phyloP scores from a whole-genome alignment of 1,140 invertebrate species.

The Dinoponera quadriceps region DNA sequence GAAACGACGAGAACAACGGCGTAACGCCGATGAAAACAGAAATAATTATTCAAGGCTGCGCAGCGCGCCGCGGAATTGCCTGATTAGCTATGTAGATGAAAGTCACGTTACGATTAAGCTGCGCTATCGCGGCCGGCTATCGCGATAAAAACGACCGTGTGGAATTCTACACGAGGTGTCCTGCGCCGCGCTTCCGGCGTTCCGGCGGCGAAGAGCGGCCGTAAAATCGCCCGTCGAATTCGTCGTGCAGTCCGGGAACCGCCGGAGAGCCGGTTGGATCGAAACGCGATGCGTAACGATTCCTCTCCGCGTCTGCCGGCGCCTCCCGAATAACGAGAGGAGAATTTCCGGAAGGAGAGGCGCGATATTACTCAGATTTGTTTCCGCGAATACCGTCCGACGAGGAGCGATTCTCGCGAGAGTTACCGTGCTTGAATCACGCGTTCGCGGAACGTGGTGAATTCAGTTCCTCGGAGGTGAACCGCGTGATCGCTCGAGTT shows the following conservation, averaged over 20 bases:
- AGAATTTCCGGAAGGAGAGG: neutral
- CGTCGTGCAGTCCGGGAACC: no score
- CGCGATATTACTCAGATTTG: neutral
- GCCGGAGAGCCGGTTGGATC: no score
- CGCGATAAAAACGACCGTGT: conserved; percentile 28
- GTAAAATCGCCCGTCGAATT: neutral
- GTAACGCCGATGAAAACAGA: conserved; percentile 43
- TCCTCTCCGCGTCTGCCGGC: no score
- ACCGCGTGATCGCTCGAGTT: no score
- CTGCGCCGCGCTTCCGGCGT: conserved; percentile 29
- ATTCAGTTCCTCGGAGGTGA: no score
- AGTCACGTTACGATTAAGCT: conserved; percentile 68
- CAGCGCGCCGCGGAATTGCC: conserved; percentile 45
- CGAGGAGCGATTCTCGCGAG: neutral
- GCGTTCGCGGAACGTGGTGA: neutral
- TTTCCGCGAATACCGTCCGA: neutral
- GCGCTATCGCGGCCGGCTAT: conserved; percentile 54
- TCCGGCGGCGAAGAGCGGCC: neutral
- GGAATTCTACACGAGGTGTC: conserved; percentile 41
- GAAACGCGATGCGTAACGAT: no score
- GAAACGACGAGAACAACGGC: conserved; percentile 5
- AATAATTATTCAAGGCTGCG: conserved; percentile 72
- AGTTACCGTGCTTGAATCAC: neutral
- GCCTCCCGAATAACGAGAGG: no score
- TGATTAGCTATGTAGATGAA: conserved; percentile 61